These are phyloP conservation scores for Lasiurus cinereus DNA, from an alignment of 2,113 vertebrate genomes.

Conservation along the genomic window DNA sequence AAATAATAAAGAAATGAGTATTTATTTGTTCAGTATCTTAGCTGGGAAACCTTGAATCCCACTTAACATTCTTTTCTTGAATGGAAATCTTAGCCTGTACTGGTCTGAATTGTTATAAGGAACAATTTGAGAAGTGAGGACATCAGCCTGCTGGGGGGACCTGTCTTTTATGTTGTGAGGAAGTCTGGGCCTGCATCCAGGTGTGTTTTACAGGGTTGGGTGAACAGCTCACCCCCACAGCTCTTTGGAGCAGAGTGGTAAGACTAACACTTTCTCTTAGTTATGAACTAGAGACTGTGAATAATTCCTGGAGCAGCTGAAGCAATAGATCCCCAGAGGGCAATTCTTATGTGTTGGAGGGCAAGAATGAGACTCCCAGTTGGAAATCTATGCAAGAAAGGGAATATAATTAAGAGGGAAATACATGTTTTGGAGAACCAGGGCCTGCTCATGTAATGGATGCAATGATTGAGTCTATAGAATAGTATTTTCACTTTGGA, in stretches of 20 bases:
- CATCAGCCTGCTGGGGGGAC: background rate
- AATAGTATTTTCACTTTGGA: background rate
- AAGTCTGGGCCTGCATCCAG: background rate
- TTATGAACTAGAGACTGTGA: background rate
- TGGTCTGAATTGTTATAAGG: background rate
- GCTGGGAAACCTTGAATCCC: background rate
- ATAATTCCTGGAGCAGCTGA: background rate
- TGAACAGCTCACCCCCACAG: background rate
- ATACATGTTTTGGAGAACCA: background rate
- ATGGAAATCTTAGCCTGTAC: background rate
- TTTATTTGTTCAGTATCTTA: background rate
- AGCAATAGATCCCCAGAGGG: background rate
- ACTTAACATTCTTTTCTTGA: background rate
- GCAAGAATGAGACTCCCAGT: background rate
- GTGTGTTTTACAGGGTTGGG: background rate
- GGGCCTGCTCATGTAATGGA: accelerated
- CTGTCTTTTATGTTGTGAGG: background rate
- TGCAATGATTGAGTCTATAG: background rate
- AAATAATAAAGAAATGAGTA: background rate
- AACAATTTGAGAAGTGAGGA: background rate
- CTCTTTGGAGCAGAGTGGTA: background rate
- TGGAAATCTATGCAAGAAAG: background rate
- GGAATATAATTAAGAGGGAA: background rate
- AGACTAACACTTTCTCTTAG: background rate
- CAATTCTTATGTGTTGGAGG: background rate